phyloP scores from a whole-genome alignment of 2,888 invertebrate genomes.

The Ormyrus rosae region DNA sequence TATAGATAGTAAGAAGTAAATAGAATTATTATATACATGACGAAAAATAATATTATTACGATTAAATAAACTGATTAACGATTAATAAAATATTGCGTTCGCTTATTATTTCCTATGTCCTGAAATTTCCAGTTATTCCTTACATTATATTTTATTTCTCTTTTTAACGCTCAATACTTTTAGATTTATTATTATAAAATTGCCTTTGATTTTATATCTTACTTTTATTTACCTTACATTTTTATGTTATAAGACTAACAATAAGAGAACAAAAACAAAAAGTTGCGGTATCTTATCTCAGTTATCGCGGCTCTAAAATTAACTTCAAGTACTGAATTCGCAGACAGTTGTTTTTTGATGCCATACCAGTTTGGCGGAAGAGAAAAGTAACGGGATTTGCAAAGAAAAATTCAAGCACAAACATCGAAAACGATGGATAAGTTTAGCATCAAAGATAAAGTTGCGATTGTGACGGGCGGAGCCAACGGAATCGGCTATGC shows the following conservation, averaged over 20 bases:
- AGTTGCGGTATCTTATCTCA: conserved; percentile 26
- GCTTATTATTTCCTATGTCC: conserved; percentile 37
- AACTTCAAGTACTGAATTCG: neutral
- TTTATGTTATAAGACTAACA: too few relatives aligned
- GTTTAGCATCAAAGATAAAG: conserved; percentile 26
- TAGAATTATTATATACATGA: conserved; percentile 72
- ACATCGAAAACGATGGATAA: neutral
- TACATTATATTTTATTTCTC: neutral
- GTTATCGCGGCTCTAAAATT: neutral
- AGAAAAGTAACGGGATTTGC: neutral
- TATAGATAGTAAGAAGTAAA: conserved; percentile 68
- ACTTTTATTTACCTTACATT: too few relatives aligned
- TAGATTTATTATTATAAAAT: too few relatives aligned
- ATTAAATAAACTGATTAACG: conserved; percentile 75
- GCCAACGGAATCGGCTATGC: conserved; percentile 32
- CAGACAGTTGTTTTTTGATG: neutral
- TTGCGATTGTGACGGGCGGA: conserved; percentile 40
- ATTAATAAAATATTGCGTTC: conserved; percentile 65
- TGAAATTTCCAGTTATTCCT: neutral
- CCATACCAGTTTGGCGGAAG: too few relatives aligned
- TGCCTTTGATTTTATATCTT: too few relatives aligned
- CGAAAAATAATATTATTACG: conserved; percentile 73
- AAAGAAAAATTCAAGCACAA: too few relatives aligned
- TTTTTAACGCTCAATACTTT: too few relatives aligned
- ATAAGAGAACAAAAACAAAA: neutral